phyloP scores from a whole-genome alignment of 2,797 vertebrate genomes.

The Onychomys torridus region DNA sequence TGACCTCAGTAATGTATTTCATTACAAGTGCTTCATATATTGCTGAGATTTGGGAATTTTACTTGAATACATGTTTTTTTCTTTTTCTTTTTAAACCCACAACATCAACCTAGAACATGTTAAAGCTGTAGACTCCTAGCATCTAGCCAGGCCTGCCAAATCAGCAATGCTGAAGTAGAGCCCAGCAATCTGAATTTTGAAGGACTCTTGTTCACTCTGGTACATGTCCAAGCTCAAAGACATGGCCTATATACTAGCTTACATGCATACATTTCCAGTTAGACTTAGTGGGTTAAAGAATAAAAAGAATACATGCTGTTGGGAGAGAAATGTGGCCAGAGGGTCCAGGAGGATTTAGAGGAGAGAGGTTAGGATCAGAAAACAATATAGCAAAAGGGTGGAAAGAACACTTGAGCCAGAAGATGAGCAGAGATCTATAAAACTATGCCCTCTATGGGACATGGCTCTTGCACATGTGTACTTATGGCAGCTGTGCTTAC shows the following conservation, averaged over 20 bases:
- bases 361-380: background rate
- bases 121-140: background rate
- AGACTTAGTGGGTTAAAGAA: too few relatives aligned
- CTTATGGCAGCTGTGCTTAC: background rate
- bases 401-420: background rate
- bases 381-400: background rate
- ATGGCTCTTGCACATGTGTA: background rate
- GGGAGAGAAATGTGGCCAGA: background rate
- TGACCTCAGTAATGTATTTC: constrained; percentile 41
- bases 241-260: background rate
- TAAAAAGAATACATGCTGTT: background rate
- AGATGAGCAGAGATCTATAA: background rate
- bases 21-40: constrained; percentile 16
- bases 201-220: background rate
- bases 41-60: constrained; percentile 31
- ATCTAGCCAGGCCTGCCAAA: background rate
- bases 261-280: background rate
- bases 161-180: background rate
- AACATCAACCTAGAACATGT: background rate
- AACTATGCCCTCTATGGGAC: background rate
- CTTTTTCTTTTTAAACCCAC: background rate
- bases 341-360: background rate
- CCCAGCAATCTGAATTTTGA: background rate
- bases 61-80: background rate
- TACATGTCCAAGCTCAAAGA: background rate